phyloP scores from a whole-genome alignment of 37 sponge, comb jelly and placozoan genomes.

The Chondrosia reniformis region DNA sequence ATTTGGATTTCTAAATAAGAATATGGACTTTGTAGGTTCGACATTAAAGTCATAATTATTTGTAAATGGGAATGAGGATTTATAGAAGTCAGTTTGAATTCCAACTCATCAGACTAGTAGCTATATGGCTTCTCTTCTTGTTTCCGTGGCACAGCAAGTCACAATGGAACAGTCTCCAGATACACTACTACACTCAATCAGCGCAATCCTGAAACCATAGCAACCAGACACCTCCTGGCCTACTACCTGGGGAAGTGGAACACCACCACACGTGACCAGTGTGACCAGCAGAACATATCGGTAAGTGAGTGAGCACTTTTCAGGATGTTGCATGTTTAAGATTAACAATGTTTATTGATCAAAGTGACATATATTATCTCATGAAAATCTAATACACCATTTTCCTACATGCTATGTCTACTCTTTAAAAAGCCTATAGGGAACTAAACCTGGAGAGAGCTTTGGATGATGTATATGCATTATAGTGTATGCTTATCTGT shows the following conservation, averaged over 20 bases:
- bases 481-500: not conserved
- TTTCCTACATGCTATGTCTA: too few species aligned
- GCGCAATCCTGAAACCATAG: not conserved
- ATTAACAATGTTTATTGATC: not conserved
- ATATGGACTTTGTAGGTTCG: too few species aligned
- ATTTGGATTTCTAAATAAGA: too few species aligned
- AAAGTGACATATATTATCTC: too few species aligned
- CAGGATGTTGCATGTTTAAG: not conserved
- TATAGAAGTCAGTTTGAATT: too few species aligned
- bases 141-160: too few species aligned
- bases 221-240: not conserved
- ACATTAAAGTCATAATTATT: too few species aligned
- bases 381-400: not conserved
- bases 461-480: not conserved
- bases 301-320: not conserved
- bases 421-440: too few species aligned
- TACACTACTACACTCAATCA: not conserved
- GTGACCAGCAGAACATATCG: not conserved
- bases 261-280: not conserved
- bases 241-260: constrained; percentile 2
- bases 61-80: too few species aligned
- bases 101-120: too few species aligned
- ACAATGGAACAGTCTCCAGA: not conserved
- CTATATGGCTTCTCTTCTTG: too few species aligned
- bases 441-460: not conserved